These are phyloP conservation scores for Microctonus hyperodae DNA, from an alignment of 2,888 invertebrate genomes.

Conservation along the genomic window DNA sequence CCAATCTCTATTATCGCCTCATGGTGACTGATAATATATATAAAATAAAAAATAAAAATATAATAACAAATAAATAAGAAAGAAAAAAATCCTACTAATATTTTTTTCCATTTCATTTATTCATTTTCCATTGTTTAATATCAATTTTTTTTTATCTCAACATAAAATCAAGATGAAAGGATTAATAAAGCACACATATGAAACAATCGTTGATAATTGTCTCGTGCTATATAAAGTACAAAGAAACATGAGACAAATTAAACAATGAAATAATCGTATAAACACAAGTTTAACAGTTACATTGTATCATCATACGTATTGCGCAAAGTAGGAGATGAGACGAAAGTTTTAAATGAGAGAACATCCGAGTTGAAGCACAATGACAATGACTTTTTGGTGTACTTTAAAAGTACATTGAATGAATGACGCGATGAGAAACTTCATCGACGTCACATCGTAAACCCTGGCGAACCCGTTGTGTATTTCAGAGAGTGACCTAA, in stretches of 20 bases:
- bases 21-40: not conserved
- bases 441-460: conserved; percentile 6
- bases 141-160: too few relatives aligned
- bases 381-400: conserved; percentile 7
- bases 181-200: not conserved
- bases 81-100: too few relatives aligned
- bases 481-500: not conserved
- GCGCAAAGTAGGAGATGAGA: not conserved
- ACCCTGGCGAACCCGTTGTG: not conserved
- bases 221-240: not conserved
- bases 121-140: too few relatives aligned
- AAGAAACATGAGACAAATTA: not conserved
- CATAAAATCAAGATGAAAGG: too few relatives aligned
- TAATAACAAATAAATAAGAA: too few relatives aligned
- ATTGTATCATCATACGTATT: not conserved
- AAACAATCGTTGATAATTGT: not conserved
- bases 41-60: not conserved
- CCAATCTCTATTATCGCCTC: not conserved
- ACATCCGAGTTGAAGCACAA: not conserved
- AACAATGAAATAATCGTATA: not conserved
- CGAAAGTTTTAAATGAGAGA: not conserved
- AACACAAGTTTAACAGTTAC: not conserved
- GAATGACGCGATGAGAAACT: not conserved
- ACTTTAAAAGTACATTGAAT: conserved; percentile 6
- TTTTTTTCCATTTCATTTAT: too few relatives aligned